These are phyloP conservation scores for Mugil cephalus DNA, from an alignment of 2,113 vertebrate species.

Conservation along the genomic window DNA sequence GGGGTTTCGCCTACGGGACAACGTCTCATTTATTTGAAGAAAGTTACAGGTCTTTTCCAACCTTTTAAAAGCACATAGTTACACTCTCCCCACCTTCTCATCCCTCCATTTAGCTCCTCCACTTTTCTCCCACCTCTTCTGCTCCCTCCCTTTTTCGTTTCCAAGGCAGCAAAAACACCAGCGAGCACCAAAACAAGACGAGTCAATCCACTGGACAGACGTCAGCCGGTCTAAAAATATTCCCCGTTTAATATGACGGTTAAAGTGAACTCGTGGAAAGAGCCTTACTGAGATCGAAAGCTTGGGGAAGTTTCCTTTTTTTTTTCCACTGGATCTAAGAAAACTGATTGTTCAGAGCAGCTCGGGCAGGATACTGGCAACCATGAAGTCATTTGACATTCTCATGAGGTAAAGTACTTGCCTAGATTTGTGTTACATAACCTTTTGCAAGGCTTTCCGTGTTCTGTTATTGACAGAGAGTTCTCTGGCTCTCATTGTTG, in stretches of 20 bases:
- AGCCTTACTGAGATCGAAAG: constrained; percentile 21
- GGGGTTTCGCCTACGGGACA: constrained; percentile 43
- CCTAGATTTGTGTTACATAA: constrained; percentile 50
- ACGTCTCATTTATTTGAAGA: constrained; percentile 56
- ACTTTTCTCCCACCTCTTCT: constrained; percentile 44
- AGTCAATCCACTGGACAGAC: constrained; percentile 35
- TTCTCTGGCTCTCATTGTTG: not conserved
- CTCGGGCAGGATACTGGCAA: constrained; percentile 56
- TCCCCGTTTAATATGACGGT: constrained; percentile 30
- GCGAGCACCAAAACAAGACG: constrained; percentile 68
- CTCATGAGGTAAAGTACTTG: constrained; percentile 42
- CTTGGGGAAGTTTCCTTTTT: not conserved
- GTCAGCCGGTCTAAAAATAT: constrained; percentile 33
- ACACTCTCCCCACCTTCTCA: not conserved
- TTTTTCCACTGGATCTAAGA: constrained; percentile 36
- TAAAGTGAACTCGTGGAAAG: constrained; percentile 42
- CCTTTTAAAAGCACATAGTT: constrained; percentile 17
- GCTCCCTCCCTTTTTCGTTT: constrained; percentile 38
- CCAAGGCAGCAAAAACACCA: constrained; percentile 67
- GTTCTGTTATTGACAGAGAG: constrained; percentile 28
- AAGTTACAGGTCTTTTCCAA: constrained; percentile 44
- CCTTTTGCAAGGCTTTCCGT: constrained; percentile 47
- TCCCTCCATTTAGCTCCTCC: constrained; percentile 16
- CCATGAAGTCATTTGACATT: constrained; percentile 65
- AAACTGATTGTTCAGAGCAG: constrained; percentile 22